Conservation (phyloP, 2,888 invertebrate species). For the Morpho achilles region DNA sequence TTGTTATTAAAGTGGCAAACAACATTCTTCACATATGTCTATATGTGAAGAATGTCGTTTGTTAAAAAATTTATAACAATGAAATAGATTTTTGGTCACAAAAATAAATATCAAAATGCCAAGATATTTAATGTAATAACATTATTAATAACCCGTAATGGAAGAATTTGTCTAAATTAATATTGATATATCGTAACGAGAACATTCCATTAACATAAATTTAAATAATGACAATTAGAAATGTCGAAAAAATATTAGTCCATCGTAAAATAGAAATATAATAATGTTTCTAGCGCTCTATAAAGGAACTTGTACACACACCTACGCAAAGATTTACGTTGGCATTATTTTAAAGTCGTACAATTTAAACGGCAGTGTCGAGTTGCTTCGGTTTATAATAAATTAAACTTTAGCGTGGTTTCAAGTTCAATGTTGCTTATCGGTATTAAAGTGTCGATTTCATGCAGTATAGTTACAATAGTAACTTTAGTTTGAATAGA, state of each 20-base stretch:
- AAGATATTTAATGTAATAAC: background rate
- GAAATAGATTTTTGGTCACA: no score
- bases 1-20: no score
- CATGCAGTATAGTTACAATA: constrained; percentile 3
- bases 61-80: no score
- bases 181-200: constrained; percentile 10
- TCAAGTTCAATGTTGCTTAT: constrained; percentile 21
- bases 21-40: no score
- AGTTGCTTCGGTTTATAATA: constrained; percentile 19
- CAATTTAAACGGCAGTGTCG: constrained; percentile 25
- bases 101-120: background rate
- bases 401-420: constrained; percentile 21
- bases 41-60: no score
- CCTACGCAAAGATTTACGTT: constrained; percentile 30
- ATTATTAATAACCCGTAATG: background rate
- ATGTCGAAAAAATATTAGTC: constrained; percentile 10
- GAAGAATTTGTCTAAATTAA: constrained; percentile 18
- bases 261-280: constrained; percentile 19
- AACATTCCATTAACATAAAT: constrained; percentile 18
- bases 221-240: constrained; percentile 15
- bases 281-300: constrained; percentile 25
- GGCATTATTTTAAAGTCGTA: constrained; percentile 24
- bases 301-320: constrained; percentile 30
- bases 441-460: constrained; percentile 11
- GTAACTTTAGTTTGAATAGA: background rate